Conservation (phyloP, 2,113 vertebrate species). For the Lethenteron camtschaticum region DNA sequence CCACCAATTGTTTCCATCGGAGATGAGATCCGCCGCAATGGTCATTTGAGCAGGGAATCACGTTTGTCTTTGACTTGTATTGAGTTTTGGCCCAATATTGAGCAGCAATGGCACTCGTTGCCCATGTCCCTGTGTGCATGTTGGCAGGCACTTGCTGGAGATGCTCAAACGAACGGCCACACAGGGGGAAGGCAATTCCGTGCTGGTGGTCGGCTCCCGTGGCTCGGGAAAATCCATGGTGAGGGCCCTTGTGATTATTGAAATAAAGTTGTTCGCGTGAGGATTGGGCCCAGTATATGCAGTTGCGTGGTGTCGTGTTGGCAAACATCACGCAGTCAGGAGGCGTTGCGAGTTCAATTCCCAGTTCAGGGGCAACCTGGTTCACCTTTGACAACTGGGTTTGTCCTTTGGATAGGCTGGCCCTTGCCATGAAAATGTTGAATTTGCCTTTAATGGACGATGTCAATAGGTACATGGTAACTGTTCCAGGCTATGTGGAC, state of each 20-base stretch:
- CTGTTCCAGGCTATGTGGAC: not conserved
- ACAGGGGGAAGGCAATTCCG: slow-evolving; percentile 80
- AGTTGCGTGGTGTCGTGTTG: not conserved
- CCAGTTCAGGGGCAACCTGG: too few relatives aligned
- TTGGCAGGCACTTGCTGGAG: slow-evolving; percentile 27
- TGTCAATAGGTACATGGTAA: not conserved
- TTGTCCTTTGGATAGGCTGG: too few relatives aligned
- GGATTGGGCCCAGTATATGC: not conserved
- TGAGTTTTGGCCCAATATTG: too few relatives aligned
- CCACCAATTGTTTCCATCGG: too few relatives aligned
- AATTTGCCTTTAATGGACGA: not conserved
- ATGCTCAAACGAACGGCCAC: slow-evolving; percentile 50
- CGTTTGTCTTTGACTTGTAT: too few relatives aligned
- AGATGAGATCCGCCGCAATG: too few relatives aligned
- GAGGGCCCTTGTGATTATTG: slow-evolving; percentile 10
- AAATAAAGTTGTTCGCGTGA: not conserved
- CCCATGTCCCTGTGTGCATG: not conserved
- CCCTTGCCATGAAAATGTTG: not conserved
- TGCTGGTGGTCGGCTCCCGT: slow-evolving; percentile 63
- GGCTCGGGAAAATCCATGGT: slow-evolving; percentile 71
- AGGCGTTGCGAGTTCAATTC: not conserved
- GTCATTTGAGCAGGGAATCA: too few relatives aligned
- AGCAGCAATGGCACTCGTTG: too few relatives aligned
- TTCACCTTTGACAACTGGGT: too few relatives aligned
- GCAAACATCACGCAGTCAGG: not conserved